Conservation (phyloP, 2,888 invertebrate species). For the Pachymerium ferrugineum region DNA sequence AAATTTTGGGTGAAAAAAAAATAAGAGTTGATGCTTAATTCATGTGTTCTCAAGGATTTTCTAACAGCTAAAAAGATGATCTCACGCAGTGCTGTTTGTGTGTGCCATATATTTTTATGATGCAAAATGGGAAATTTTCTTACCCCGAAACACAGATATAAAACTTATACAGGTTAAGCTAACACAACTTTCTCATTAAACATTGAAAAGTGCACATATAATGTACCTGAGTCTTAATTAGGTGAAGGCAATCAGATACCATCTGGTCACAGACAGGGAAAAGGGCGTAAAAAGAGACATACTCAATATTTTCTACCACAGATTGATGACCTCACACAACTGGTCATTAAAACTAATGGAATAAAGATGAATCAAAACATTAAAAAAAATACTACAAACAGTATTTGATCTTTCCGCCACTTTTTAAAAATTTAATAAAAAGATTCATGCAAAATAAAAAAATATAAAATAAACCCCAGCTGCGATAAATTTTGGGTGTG, state of each 20-base stretch:
- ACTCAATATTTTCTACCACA: neutral
- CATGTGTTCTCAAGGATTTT: too few relatives aligned
- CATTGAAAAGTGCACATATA: neutral
- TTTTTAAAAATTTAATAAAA: too few relatives aligned
- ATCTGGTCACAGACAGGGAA: slow-evolving; percentile 3
- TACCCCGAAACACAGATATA: slow-evolving; percentile 7
- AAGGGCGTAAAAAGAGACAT: neutral
- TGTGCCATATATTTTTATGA: neutral
- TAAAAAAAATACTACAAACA: too few relatives aligned
- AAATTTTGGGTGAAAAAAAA: too few relatives aligned
- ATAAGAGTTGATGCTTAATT: too few relatives aligned
- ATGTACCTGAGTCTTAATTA: neutral
- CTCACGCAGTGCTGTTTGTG: neutral
- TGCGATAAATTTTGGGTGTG: neutral
- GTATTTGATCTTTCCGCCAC: too few relatives aligned
- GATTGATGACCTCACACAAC: slow-evolving; percentile 7
- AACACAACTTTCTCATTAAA: neutral
- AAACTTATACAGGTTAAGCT: slow-evolving; percentile 2
- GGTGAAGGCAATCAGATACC: slow-evolving; percentile 9
- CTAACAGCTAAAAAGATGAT: neutral
- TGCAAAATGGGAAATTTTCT: slow-evolving; percentile 7
- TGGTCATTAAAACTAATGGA: slow-evolving; percentile 6
- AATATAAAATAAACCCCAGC: neutral
- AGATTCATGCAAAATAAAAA: too few relatives aligned
- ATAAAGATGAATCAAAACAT: neutral